Evolutionary conservation across 1,140 invertebrate genomes (phyloP), one percentile per base, ranked within the genome.

Genomic region (Caerostris extrusa): DNA sequence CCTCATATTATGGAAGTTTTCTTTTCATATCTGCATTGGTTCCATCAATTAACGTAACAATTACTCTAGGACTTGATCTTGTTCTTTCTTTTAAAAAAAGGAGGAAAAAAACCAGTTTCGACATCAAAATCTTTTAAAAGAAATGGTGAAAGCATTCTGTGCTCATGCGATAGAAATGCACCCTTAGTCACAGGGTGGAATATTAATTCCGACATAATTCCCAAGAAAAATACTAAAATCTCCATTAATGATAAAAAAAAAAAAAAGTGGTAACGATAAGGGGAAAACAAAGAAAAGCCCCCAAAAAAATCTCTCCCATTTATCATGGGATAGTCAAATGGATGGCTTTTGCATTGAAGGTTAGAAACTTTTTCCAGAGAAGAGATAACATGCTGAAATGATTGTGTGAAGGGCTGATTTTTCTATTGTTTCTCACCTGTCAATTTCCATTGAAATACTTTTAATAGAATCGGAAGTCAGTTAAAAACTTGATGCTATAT

Each of bases 221-320:
- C 69, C 19, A 50, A 53, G 6, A 77, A 77, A 77, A 77, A 77
- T 77, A 34, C 19, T 4, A 77, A 10, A 34, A 77, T 77, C 69
- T 77, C 69, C 8, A 77, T 34, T 77, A 77, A 50, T 19, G 69
- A 77, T 77, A 34, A 50, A 50, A 77, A 34, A 34, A 34, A 34
- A 34, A 77, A 77, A 77, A 77, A 77, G 61, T 67, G n/a, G 61
- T 50, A 77, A 77, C 12, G 69, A 77, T 77, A 77, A 77, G 69
- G 50, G 19, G 2, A 77, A 77, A 50, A 50, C 8, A 34, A 77
- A 77, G 61, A 77, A 77, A 50, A 34, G 19, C 7, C 50, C 69
- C 6, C 6, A 50, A 77, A 77, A 77, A 77, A 50, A 10, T 7
- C 10, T 10, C 7, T 3, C 3, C 19, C 8, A 10, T 8, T 77